Conservation (phyloP, 2,888 invertebrate species). For the Ecliptopera silaceata region DNA sequence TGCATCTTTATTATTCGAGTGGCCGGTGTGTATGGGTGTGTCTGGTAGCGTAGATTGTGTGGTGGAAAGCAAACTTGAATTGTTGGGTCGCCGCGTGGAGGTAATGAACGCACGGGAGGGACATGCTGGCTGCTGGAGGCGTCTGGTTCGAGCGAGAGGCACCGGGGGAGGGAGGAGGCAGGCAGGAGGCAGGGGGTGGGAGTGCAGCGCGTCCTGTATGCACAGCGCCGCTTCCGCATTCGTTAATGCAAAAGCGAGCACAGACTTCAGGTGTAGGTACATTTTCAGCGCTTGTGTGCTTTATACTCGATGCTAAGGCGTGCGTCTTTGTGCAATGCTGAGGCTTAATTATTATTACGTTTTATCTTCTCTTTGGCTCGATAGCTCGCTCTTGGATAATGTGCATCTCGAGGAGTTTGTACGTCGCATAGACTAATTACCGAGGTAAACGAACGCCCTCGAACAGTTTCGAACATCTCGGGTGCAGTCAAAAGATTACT, state of each 20-base stretch:
- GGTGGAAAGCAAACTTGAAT: constrained; percentile 82
- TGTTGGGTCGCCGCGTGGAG: constrained; percentile 75
- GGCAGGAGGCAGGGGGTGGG: constrained; percentile 44
- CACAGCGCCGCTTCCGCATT: constrained; percentile 82
- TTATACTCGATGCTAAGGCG: constrained; percentile 76
- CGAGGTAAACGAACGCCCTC: constrained; percentile 36
- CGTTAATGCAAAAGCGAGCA: constrained; percentile 82
- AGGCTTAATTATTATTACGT: constrained; percentile 78
- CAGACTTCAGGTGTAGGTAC: constrained; percentile 82
- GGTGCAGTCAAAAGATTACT: constrained; percentile 27
- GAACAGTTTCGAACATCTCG: constrained; percentile 35
- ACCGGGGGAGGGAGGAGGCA: constrained; percentile 42
- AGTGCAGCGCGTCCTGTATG: constrained; percentile 78
- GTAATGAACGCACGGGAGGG: constrained; percentile 82
- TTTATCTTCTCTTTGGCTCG: constrained; percentile 66
- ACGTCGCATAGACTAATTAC: constrained; percentile 44
- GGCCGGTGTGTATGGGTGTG: constrained; percentile 74
- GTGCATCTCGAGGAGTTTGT: constrained; percentile 36
- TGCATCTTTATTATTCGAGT: constrained; percentile 83
- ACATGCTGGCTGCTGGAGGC: constrained; percentile 72
- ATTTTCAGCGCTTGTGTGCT: constrained; percentile 81
- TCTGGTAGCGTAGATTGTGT: constrained; percentile 79
- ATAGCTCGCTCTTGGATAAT: constrained; percentile 46
- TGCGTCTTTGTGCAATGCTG: constrained; percentile 76
- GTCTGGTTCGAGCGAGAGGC: constrained; percentile 72